Conservation (phyloP, 2,113 vertebrate genomes). For the Brienomyrus longianalis region DNA sequence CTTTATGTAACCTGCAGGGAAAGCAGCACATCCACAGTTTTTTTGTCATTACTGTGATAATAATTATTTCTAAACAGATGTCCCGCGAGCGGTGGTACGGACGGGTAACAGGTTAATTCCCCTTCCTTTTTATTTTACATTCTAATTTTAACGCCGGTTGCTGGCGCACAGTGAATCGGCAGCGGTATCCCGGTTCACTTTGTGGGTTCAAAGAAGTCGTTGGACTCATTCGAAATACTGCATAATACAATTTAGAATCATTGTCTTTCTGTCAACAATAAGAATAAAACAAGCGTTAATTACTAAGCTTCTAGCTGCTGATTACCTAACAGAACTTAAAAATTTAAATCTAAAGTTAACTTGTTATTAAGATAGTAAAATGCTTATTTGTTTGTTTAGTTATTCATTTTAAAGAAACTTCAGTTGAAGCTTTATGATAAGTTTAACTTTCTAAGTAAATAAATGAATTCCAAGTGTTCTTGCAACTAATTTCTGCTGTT, state of each 20-base stretch:
- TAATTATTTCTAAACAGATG: background rate
- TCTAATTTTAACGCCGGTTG: background rate
- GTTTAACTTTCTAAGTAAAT: background rate
- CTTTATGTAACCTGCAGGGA: background rate
- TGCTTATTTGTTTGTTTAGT: background rate
- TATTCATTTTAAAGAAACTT: background rate
- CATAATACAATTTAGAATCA: background rate
- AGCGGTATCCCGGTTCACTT: background rate
- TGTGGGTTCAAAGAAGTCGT: background rate
- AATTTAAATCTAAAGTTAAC: too few relatives aligned
- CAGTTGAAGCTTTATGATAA: background rate
- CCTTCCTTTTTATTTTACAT: background rate
- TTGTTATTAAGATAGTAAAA: background rate
- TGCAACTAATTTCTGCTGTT: background rate
- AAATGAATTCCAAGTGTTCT: background rate
- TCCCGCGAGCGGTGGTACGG: background rate
- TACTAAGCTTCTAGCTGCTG: background rate
- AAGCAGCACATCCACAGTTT: background rate
- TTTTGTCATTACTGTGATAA: background rate
- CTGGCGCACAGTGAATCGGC: background rate
- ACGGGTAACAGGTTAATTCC: conserved; percentile 4
- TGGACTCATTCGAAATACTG: background rate
- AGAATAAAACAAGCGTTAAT: background rate
- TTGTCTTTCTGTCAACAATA: background rate
- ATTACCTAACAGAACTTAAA: background rate